Evolutionary conservation across 2,888 invertebrate species (phyloP), one percentile per base, ranked within the genome.

Genomic region (Limnephilus marmoratus): DNA sequence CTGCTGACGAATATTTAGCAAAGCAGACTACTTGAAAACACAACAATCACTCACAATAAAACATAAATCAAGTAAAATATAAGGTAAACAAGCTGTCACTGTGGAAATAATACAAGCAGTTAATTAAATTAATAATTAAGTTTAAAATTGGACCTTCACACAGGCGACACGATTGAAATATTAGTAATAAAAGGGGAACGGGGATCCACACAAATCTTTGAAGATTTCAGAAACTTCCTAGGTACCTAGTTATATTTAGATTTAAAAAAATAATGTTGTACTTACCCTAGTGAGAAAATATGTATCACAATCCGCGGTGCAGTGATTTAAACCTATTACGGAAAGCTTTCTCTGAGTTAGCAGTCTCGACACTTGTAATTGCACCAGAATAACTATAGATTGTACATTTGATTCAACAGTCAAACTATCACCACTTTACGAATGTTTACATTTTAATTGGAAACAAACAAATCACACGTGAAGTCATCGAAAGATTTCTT

Each of bases 381-480:
- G 68, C 68, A 68, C 68, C 68, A 68, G 68, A 68, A 68, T 24
- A 68, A 68, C 53, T 18, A 53, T 24, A 7, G 68, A 68, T 68
- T n/a, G 68, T 68, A 68, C 68, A 24, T 24, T 68, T 68, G 34
- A n/a, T 34, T 85, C 41, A 85, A 85, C 82, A 82, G 86, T 86
- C 41, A 86, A 86, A 91, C 37, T n/a, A 68, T 68, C 24, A 68
- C 68, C 86, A 82, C 81, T 91, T 91, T 86, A 86, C 68, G 29
- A 91, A 81, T 91, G 91, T 91, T 91, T 91, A 91, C 90, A 68
- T 91, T 86, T 87, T 53, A 18, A 18, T 83, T 18, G 86, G 29
- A 87, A 87, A 87, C 68, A 49, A 49, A 31, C 87, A 87, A 49
- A 45, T 13, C 45, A 45, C 85, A 53, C n/a, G 53, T 87, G 49